These are phyloP conservation scores for Heliconius sara DNA, from an alignment of 2,888 invertebrate species.

Conservation along the genomic window DNA sequence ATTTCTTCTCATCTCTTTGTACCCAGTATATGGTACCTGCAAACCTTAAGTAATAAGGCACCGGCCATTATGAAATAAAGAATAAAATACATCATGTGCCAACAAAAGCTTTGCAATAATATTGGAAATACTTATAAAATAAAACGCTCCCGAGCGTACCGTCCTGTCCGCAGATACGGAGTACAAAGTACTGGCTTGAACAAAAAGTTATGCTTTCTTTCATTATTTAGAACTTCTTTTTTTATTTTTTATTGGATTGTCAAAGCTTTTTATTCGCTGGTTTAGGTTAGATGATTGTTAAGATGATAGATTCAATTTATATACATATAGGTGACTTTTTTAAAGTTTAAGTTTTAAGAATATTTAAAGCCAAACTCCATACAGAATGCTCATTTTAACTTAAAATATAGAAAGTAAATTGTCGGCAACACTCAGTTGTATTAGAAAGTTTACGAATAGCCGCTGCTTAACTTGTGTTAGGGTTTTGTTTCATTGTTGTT, in stretches of 20 bases:
- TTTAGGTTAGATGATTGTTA: not conserved
- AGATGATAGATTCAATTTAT: not conserved
- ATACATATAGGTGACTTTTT: too few relatives aligned
- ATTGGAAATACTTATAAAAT: conserved; percentile 27
- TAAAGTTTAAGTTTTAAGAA: not conserved
- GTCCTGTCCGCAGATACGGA: not conserved
- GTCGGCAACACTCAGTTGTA: conserved; percentile 8
- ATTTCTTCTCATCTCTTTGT: too few relatives aligned
- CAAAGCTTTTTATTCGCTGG: not conserved
- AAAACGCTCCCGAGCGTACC: conserved; percentile 21
- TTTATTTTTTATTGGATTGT: not conserved
- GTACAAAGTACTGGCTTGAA: conserved; percentile 17
- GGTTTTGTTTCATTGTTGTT: conserved; percentile 4
- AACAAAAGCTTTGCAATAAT: conserved; percentile 27
- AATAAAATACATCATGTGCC: conserved; percentile 7
- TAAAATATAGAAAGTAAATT: conserved; percentile 7
- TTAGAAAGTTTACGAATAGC: conserved; percentile 17
- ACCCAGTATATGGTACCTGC: not conserved
- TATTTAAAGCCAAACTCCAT: not conserved
- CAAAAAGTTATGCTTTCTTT: conserved; percentile 14
- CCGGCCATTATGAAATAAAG: not conserved
- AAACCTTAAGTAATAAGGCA: not conserved
- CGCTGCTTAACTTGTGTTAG: not conserved
- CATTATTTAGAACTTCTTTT: conserved; percentile 21
- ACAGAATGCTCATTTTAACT: not conserved